Conservation (phyloP, 2,113 vertebrate species). For the Nettapus auritus region DNA sequence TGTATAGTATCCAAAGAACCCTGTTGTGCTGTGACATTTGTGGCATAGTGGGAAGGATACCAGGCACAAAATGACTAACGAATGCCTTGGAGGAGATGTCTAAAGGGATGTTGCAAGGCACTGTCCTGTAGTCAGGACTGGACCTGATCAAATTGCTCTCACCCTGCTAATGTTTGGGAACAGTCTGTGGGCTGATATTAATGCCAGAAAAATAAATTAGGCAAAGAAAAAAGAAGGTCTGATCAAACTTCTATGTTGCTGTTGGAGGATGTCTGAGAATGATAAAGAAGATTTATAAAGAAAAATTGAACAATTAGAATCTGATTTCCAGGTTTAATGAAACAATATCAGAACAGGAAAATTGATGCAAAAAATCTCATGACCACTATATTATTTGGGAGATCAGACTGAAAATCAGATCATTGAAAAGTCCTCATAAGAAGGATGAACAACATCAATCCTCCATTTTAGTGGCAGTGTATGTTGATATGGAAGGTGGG, state of each 20-base stretch:
- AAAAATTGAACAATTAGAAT: not conserved
- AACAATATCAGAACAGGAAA: not conserved
- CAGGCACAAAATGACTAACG: not conserved
- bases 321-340: not conserved
- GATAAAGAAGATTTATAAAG: not conserved
- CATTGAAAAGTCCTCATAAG: not conserved
- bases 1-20: not conserved
- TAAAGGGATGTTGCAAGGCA: not conserved
- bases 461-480: not conserved
- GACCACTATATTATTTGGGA: not conserved
- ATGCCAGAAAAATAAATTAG: not conserved
- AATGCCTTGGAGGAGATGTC: not conserved
- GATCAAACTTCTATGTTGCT: not conserved
- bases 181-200: not conserved
- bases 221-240: not conserved
- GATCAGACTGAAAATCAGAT: not conserved
- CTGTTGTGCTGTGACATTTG: not conserved
- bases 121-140: not conserved
- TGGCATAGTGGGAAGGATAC: not conserved
- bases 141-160: not conserved
- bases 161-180: not conserved
- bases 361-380: not conserved
- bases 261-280: not conserved
- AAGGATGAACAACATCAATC: not conserved
- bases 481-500: not conserved